A percentile compares a stretch with the other conserved stretches of the same genome.
Conservation (phyloP, 2,797 vertebrate species). For the Geotrypetes seraphini region DNA sequence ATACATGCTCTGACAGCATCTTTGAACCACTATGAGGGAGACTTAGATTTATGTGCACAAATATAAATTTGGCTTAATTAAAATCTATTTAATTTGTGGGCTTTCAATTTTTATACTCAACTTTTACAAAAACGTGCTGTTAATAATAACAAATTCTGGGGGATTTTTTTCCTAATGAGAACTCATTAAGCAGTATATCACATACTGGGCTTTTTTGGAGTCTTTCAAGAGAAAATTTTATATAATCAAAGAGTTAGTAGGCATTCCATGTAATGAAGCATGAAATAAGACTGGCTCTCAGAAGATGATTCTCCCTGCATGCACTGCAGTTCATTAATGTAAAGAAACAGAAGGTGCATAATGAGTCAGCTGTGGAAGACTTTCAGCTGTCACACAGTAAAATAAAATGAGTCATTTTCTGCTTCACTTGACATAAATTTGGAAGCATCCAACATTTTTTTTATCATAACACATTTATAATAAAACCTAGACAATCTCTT, state of each 20-base stretch:
- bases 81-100: no score
- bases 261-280: conserved; percentile 17
- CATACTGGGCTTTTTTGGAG: conserved; percentile 2
- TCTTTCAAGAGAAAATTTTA: conserved; percentile 10
- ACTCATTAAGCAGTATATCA: conserved; percentile 14
- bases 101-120: no score
- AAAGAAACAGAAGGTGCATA: conserved; percentile 15
- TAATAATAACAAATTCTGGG: conserved; percentile 11
- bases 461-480: not conserved
- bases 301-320: conserved; percentile 5
- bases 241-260: conserved; percentile 17
- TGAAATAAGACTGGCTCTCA: conserved; percentile 14
- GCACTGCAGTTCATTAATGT: conserved; percentile 9
- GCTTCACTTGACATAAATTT: conserved; percentile 4
- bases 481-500: no score
- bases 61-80: no score
- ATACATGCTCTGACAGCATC: no score
- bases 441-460: not conserved
- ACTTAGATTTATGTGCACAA: no score
- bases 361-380: conserved; percentile 1
- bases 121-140: not conserved
- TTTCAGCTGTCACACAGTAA: not conserved
- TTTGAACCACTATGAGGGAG: no score
- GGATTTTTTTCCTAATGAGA: conserved; percentile 7
- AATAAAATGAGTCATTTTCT: not conserved